Evolutionary conservation across 2,113 vertebrate genomes (phyloP).

Genomic region (Sebastes fasciatus): DNA sequence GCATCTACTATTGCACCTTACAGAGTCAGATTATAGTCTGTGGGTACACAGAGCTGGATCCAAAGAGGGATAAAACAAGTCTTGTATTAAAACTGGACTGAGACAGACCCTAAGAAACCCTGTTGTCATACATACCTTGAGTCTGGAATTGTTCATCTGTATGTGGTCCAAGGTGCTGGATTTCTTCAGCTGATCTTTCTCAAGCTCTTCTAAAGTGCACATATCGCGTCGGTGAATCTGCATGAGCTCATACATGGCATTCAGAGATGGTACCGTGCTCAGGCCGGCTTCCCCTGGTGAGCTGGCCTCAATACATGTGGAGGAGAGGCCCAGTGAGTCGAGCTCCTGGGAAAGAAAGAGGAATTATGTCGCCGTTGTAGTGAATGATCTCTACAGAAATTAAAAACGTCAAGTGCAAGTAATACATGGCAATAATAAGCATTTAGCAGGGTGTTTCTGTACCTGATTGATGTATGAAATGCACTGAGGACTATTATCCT

Average conservation of each 20-base stretch:
- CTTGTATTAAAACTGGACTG: not conserved
- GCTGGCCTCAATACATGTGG: slow-evolving; percentile 85
- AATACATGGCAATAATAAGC: not conserved
- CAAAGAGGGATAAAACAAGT: not conserved
- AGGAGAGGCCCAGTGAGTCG: slow-evolving; percentile 89
- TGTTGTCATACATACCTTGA: slow-evolving; percentile 86
- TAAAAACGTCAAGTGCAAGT: not conserved
- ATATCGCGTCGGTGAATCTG: slow-evolving; percentile 88
- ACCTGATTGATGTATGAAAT: slow-evolving; percentile 94
- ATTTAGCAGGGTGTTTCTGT: slow-evolving; percentile 30
- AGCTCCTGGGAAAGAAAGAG: slow-evolving; percentile 85
- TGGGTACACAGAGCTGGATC: not conserved
- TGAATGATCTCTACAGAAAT: not conserved
- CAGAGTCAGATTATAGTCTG: not conserved
- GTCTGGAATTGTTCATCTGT: slow-evolving; percentile 90
- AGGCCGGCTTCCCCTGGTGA: slow-evolving; percentile 76
- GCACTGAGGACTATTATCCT: slow-evolving; percentile 92
- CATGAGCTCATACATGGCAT: slow-evolving; percentile 92
- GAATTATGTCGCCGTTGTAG: not conserved
- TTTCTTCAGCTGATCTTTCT: slow-evolving; percentile 91
- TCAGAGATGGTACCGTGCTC: slow-evolving; percentile 87
- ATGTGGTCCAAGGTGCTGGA: slow-evolving; percentile 92
- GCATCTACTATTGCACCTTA: not conserved
- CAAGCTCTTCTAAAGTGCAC: slow-evolving; percentile 88
- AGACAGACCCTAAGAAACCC: not conserved